Conservation (phyloP, 2,888 invertebrate genomes). For the Tachina grossa region DNA sequence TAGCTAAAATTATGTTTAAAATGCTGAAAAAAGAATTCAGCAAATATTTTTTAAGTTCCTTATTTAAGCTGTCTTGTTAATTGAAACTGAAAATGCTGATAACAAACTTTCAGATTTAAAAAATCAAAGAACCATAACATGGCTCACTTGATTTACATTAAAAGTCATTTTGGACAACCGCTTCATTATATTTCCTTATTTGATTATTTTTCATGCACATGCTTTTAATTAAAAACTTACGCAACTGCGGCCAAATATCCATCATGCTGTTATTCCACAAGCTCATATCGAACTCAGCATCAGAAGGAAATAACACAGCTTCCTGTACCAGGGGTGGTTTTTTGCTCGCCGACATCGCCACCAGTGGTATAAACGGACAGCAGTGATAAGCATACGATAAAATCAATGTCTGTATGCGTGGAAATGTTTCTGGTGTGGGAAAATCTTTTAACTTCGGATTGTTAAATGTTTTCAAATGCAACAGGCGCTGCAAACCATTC, state of each 20-base stretch:
- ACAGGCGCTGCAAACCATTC: conserved; percentile 89
- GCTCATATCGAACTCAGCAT: conserved; percentile 88
- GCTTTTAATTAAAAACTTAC: conserved; percentile 84
- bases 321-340: conserved; percentile 84
- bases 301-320: conserved; percentile 88
- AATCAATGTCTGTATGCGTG: conserved; percentile 91
- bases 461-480: conserved; percentile 95
- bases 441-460: conserved; percentile 94
- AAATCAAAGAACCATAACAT: too few species aligned
- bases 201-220: background rate
- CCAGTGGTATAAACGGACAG: conserved; percentile 92
- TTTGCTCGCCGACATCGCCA: conserved; percentile 84
- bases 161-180: background rate
- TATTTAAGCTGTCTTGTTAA: too few species aligned
- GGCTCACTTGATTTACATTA: too few species aligned
- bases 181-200: background rate
- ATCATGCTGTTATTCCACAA: conserved; percentile 91
- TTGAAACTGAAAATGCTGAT: too few species aligned
- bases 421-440: conserved; percentile 93
- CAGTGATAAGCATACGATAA: conserved; percentile 98
- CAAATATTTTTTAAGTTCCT: too few species aligned
- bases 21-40: too few species aligned
- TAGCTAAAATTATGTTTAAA: too few species aligned
- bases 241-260: conserved; percentile 92
- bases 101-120: too few species aligned